phyloP scores from a whole-genome alignment of 2,113 vertebrate species.

The Cochlearius cochlearius region DNA sequence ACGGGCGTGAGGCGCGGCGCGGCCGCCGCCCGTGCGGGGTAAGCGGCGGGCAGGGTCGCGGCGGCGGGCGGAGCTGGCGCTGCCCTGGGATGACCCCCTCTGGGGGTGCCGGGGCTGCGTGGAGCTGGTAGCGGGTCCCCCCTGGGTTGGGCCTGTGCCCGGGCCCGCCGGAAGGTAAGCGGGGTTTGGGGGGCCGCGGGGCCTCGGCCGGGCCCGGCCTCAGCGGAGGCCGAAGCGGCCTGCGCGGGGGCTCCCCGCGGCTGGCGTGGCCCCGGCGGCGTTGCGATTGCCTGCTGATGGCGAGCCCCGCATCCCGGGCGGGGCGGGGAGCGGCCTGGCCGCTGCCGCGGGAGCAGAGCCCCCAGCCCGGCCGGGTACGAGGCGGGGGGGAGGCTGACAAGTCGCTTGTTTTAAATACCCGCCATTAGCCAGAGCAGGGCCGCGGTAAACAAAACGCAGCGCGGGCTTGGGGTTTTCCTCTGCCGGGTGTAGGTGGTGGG shows the following conservation, averaged over 20 bases:
- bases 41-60: background rate
- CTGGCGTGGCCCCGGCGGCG: background rate
- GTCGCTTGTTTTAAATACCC: accelerated
- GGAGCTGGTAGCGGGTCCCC: background rate
- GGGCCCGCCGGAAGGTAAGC: background rate
- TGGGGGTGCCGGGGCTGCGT: background rate
- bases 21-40: no score
- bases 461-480: background rate
- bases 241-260: background rate
- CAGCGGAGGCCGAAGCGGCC: background rate
- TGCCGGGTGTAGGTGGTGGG: accelerated
- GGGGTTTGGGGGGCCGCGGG: background rate
- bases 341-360: background rate
- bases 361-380: no score
- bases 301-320: accelerated
- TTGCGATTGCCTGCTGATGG: background rate
- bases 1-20: background rate
- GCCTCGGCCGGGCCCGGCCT: background rate
- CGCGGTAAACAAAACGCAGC: background rate
- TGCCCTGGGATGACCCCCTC: conserved; percentile 14
- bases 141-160: background rate
- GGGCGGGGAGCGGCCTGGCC: background rate
- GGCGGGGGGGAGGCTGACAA: accelerated
- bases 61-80: background rate
- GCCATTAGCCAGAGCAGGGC: background rate